Conservation (phyloP, 2,797 vertebrate species). For the Anguilla pacifica region DNA sequence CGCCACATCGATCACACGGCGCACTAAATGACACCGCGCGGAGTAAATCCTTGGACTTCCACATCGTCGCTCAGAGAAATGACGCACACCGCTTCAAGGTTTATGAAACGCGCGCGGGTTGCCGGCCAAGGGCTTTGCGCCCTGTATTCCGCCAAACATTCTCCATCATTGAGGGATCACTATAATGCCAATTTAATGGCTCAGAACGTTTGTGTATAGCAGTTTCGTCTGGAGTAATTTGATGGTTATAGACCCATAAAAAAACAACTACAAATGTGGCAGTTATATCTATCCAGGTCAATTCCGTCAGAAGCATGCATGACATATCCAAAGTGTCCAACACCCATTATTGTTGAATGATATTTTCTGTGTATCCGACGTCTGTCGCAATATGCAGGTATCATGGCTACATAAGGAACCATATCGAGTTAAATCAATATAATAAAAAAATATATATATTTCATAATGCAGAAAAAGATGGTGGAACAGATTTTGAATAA, state of each 20-base stretch:
- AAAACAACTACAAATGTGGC: not conserved
- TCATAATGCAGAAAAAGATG: not conserved
- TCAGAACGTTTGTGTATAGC: not conserved
- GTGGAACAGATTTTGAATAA: not conserved
- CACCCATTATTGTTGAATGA: not conserved
- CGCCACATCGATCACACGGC: not conserved
- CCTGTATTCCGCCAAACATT: not conserved
- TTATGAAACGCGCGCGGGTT: not conserved
- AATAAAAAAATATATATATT: not conserved
- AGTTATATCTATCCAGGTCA: not conserved
- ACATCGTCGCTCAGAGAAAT: constrained; percentile 17
- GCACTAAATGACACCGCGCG: not conserved
- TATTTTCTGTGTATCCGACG: not conserved
- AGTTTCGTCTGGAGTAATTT: not conserved
- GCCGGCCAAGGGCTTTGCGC: not conserved
- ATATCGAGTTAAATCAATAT: not conserved
- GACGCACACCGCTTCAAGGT: not conserved
- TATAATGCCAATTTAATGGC: constrained; percentile 5
- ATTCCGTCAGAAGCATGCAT: not conserved
- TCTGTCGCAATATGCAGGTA: not conserved
- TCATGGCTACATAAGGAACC: not conserved
- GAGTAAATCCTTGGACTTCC: constrained; percentile 17
- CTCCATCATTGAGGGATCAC: not conserved
- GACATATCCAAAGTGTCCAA: not conserved
- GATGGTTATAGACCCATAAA: not conserved